Conservation (phyloP, 2,888 invertebrate species). For the Adineta ricciae region DNA sequence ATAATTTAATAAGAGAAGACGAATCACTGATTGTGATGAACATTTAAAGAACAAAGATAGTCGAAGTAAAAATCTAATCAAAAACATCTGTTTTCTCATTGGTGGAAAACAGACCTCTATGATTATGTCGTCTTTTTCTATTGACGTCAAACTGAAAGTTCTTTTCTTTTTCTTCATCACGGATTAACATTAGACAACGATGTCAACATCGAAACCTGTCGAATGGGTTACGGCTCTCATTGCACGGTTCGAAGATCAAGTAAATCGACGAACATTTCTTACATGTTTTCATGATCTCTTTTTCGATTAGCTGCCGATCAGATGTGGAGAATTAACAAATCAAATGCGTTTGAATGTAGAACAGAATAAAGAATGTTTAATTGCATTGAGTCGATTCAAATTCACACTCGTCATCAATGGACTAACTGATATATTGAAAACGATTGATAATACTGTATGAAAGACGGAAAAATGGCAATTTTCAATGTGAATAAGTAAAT, state of each 20-base stretch:
- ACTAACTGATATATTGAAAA: constrained; percentile 81
- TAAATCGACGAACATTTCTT: background rate
- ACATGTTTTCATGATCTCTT: background rate
- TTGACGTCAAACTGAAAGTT: too few relatives aligned
- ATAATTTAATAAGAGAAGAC: too few relatives aligned
- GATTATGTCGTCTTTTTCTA: too few relatives aligned
- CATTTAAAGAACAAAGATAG: too few relatives aligned
- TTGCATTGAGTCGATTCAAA: constrained; percentile 82
- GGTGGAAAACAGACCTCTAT: too few relatives aligned
- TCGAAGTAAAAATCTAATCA: too few relatives aligned
- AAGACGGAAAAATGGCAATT: background rate
- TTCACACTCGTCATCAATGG: constrained; percentile 89
- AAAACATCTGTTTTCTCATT: too few relatives aligned
- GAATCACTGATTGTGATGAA: too few relatives aligned
- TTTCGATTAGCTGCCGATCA: constrained; percentile 66
- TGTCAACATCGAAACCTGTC: constrained; percentile 75
- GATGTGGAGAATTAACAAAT: constrained; percentile 80
- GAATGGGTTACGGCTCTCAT: constrained; percentile 94
- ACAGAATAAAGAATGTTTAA: constrained; percentile 85
- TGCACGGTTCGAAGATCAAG: constrained; percentile 83
- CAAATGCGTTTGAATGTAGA: constrained; percentile 86
- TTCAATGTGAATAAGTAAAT: background rate
- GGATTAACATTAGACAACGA: constrained; percentile 37
- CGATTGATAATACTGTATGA: constrained; percentile 46
- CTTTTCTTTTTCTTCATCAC: too few relatives aligned